phyloP scores from a whole-genome alignment of 2,113 vertebrate species.

The Isurus oxyrinchus region DNA sequence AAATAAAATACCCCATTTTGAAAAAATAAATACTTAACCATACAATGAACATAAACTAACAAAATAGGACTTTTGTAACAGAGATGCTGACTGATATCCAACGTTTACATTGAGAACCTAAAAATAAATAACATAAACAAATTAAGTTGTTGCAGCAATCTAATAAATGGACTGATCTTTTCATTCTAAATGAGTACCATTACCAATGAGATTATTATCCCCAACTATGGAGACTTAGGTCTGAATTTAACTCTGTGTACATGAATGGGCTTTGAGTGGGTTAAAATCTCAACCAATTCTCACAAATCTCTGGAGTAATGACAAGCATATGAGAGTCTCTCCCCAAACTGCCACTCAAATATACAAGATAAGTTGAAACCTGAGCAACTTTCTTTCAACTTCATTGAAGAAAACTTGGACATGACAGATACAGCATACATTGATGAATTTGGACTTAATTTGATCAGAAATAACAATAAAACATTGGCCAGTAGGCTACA shows the following conservation, averaged over 20 bases:
- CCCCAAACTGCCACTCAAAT: background rate
- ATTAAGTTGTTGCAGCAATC: background rate
- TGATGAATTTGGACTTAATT: background rate
- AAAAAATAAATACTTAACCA: background rate
- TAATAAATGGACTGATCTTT: background rate
- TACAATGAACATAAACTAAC: background rate
- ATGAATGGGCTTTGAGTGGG: background rate
- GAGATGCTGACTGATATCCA: background rate
- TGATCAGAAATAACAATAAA: background rate
- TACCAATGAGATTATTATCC: background rate
- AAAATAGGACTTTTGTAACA: background rate
- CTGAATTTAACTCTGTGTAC: background rate
- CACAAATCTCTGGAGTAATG: background rate
- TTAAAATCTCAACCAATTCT: background rate
- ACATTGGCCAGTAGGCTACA: background rate
- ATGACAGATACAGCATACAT: background rate
- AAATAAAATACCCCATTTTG: background rate
- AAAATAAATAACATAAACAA: background rate
- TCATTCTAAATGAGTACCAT: background rate
- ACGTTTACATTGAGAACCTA: background rate
- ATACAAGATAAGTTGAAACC: background rate
- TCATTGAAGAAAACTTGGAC: background rate
- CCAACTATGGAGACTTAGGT: too few relatives aligned
- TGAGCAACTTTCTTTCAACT: background rate
- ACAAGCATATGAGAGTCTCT: background rate